Base-by-base conservation (phyloP, 2,888 invertebrate species). In the Eledona agricola region DNA sequence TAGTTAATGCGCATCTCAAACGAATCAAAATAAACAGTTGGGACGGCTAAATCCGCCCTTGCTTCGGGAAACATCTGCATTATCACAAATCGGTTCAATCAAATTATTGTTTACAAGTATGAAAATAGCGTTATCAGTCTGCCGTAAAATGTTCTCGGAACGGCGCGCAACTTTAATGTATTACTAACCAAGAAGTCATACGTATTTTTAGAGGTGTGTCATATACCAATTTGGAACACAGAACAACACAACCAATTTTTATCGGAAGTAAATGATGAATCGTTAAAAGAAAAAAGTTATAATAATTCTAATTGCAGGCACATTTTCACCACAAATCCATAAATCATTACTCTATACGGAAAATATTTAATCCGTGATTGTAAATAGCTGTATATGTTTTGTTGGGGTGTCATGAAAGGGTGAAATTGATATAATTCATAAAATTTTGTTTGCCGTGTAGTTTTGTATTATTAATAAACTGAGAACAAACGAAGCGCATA, bases 31-130 rank as follows among this genome's bases (percentile, higher is more conserved):
- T 34, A 34, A 34, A 34, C 34, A 32, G 15, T 32, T 32, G 31
- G 17, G 15, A 20, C 20, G 20, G 10, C 12, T 20, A 20, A 16
- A 34, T 12, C 22, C 22, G 23, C n/a, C 9, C 22, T 37, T 31
- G 31, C 13, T 37, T 23, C 25, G 23, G 13, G 22, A 37, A 37
- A 37, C 23, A 37, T 37, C 37, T 37, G 15, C 12, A 37, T 37
- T 23, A 37, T 37, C 15, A 37, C 37, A 37, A 37, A 37, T 22
- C 15, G 7, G 25, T 37, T 37, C 15, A 22, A 37, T 22, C 15
- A 10, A 37, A 37, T 37, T 37, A 22, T 37, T 37, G 25, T 37
- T 22, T 37, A 37, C 11, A 12, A 37, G n/a, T 15, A 23, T 25
- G 13, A n/a, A 23, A 37, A 37, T 15, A 23, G 3, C 19, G 19